These are phyloP conservation scores for Cryptocephalus moraei DNA, from an alignment of 2,888 invertebrate species.

Conservation along the genomic window DNA sequence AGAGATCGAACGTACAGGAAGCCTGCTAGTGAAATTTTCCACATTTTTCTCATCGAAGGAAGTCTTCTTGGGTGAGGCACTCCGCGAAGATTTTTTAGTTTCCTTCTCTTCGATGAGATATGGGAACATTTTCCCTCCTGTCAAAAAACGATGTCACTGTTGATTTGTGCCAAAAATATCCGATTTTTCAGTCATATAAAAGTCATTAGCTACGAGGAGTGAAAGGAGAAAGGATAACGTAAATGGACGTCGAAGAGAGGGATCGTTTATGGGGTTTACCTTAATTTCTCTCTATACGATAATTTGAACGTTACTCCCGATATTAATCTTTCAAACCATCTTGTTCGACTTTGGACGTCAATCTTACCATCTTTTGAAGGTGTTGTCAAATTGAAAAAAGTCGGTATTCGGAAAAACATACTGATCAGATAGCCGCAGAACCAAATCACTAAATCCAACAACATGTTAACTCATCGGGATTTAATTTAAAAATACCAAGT, in stretches of 20 bases:
- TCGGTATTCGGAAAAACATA: conserved; percentile 14
- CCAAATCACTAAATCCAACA: neutral
- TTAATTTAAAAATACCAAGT: neutral
- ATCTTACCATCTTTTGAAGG: conserved; percentile 12
- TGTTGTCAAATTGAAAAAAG: conserved; percentile 12
- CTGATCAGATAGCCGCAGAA: neutral
- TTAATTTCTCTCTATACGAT: too few species aligned
- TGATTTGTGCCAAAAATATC: conserved; percentile 3
- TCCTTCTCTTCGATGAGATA: conserved; percentile 24
- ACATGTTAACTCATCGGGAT: neutral
- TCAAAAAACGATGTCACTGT: conserved; percentile 15
- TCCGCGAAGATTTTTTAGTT: conserved; percentile 15
- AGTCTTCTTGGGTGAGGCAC: conserved; percentile 13
- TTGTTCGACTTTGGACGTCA: conserved; percentile 1
- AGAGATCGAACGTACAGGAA: conserved; percentile 9
- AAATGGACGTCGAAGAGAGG: too few species aligned
- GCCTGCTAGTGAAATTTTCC: conserved; percentile 10
- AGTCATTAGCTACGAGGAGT: neutral
- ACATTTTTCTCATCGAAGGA: conserved; percentile 7
- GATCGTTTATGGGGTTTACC: too few species aligned
- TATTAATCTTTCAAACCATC: too few species aligned
- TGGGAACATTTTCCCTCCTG: conserved; percentile 32
- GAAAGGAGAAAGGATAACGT: too few species aligned
- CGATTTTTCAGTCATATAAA: conserved; percentile 6
- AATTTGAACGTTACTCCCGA: too few species aligned